Percentiles rank a stretch among this genome's conserved stretches.
Conservation (phyloP, 23 tunicate species). For the Halocynthia aurantium region DNA sequence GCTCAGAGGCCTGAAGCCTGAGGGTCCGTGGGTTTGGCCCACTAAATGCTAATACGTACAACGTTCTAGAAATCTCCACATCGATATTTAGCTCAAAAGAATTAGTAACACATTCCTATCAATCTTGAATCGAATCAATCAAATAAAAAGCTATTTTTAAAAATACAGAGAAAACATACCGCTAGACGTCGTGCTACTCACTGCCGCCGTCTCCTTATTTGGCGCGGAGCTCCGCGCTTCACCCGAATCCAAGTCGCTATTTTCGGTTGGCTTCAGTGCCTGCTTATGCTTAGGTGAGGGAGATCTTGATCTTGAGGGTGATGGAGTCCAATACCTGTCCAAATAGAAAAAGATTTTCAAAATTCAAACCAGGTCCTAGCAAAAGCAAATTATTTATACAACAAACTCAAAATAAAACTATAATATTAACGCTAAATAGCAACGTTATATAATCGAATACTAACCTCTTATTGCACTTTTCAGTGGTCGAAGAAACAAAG, state of each 20-base stretch:
- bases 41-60: no score
- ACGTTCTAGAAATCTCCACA: no score
- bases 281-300: no score
- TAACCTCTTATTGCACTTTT: background rate
- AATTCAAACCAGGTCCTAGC: background rate
- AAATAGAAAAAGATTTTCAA: conserved; percentile 2
- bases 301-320: no score
- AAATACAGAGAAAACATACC: conserved; percentile 28
- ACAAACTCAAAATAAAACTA: background rate
- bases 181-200: conserved; percentile 70
- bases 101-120: no score
- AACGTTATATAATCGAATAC: background rate
- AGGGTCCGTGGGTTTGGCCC: no score
- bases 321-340: no score
- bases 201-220: conserved; percentile 74
- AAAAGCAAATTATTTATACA: background rate
- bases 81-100: no score
- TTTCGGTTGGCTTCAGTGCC: no score
- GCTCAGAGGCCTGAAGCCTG: no score
- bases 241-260: no score
- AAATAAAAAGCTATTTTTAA: background rate
- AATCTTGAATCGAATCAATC: conserved; percentile 5
- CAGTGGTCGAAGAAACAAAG: conserved; percentile 19
- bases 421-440: background rate
- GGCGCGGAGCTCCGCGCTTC: no score